Conservation (phyloP, 2,113 vertebrate genomes). For the Paracanthobrama guichenoti region DNA sequence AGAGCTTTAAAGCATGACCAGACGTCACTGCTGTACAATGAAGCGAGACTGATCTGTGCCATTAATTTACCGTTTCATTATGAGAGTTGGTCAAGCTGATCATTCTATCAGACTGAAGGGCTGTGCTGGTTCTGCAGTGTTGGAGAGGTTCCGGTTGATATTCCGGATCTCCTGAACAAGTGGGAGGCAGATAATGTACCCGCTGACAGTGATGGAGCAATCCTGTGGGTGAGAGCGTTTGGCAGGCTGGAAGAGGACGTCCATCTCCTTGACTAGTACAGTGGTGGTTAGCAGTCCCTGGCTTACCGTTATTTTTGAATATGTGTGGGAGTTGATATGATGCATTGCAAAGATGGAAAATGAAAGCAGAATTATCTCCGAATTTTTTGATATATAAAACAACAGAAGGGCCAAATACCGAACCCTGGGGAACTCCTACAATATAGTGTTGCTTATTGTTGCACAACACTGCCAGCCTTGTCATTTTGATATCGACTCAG, state of each 20-base stretch:
- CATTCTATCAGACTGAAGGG: background rate
- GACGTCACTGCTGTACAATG: background rate
- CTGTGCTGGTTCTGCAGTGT: background rate
- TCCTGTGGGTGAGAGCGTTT: conserved; percentile 39
- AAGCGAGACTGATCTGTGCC: conserved; percentile 3
- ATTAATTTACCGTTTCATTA: background rate
- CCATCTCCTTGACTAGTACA: conserved; percentile 37
- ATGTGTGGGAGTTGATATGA: conserved; percentile 26
- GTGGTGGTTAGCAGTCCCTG: conserved; percentile 15
- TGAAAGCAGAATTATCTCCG: background rate
- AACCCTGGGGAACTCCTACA: conserved; percentile 28
- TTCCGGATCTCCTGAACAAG: conserved; percentile 20
- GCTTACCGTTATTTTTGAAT: conserved; percentile 29
- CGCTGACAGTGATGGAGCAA: conserved; percentile 40
- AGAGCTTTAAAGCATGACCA: background rate
- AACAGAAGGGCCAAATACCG: conserved; percentile 1
- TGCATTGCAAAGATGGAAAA: conserved; percentile 3
- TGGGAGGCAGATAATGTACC: conserved; percentile 33
- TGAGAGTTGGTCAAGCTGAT: background rate
- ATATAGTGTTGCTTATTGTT: conserved; percentile 2
- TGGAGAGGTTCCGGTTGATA: conserved; percentile 5
- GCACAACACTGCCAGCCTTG: background rate
- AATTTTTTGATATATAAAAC: conserved; percentile 1
- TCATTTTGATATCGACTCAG: background rate
- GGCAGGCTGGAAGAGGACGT: conserved; percentile 22